Conservation (phyloP, 2,888 invertebrate genomes). For the Brenthis ino region DNA sequence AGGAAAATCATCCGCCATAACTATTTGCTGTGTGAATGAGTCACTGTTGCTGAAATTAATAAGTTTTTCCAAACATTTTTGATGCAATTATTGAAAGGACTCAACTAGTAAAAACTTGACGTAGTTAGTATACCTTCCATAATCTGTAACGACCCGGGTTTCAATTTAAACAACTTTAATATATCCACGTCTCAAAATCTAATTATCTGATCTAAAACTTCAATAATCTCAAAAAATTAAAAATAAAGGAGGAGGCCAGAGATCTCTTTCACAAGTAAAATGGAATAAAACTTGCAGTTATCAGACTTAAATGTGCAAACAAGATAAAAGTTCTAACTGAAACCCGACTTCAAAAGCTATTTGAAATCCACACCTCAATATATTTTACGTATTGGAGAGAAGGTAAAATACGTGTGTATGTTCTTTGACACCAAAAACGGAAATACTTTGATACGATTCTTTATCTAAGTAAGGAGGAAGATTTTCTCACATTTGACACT, state of each 20-base stretch:
- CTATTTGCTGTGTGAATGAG: too few species aligned
- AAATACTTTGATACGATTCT: neutral
- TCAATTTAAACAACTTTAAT: too few species aligned
- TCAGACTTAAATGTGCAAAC: slow-evolving; percentile 7
- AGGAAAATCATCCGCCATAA: too few species aligned
- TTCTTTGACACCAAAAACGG: neutral
- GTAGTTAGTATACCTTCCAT: too few species aligned
- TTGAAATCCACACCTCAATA: slow-evolving; percentile 17
- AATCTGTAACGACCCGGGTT: too few species aligned
- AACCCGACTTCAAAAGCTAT: slow-evolving; percentile 13
- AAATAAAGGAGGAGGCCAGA: slow-evolving; percentile 1
- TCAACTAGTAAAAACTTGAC: too few species aligned
- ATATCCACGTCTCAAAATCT: neutral
- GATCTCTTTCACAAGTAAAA: slow-evolving; percentile 10
- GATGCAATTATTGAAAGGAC: too few species aligned
- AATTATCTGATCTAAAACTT: neutral
- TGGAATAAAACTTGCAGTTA: slow-evolving; percentile 13
- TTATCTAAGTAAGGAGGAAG: too few species aligned
- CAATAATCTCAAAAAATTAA: neutral
- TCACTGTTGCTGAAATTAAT: too few species aligned
- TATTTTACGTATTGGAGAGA: neutral
- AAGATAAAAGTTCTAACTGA: slow-evolving; percentile 4
- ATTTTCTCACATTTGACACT: too few species aligned
- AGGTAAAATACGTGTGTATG: neutral
- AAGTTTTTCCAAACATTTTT: too few species aligned